phyloP scores from a whole-genome alignment of 2,888 invertebrate species.

The Pandemis heparana region DNA sequence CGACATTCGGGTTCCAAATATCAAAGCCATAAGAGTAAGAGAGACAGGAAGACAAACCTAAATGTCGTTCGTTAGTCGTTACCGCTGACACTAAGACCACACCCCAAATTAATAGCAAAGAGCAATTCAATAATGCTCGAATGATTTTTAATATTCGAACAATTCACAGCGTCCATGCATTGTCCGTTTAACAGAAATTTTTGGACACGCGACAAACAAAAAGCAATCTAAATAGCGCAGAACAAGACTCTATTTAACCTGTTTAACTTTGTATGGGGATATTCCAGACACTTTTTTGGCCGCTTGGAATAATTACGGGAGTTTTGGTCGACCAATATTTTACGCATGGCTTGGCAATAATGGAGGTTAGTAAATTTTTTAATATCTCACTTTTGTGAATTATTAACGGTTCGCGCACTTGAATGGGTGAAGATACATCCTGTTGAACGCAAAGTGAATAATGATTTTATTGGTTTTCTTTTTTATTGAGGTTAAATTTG shows the following conservation, averaged over 20 bases:
- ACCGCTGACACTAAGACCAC: slow-evolving; percentile 53
- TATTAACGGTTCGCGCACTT: slow-evolving; percentile 37
- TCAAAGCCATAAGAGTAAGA: too few species aligned
- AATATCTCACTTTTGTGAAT: slow-evolving; percentile 42
- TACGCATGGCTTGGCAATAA: slow-evolving; percentile 55
- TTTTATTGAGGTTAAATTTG: slow-evolving; percentile 5
- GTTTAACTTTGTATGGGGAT: slow-evolving; percentile 15
- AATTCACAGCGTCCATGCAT: slow-evolving; percentile 69
- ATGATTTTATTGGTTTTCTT: slow-evolving; percentile 8
- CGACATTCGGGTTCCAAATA: too few species aligned
- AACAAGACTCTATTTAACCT: slow-evolving; percentile 46
- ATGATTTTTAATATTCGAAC: slow-evolving; percentile 82
- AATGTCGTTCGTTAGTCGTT: too few species aligned
- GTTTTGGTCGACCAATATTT: slow-evolving; percentile 55
- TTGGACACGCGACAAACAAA: slow-evolving; percentile 51
- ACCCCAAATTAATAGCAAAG: slow-evolving; percentile 71
- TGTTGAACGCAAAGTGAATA: not conserved
- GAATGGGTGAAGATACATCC: slow-evolving; percentile 3
- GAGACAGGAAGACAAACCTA: too few species aligned
- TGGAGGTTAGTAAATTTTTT: slow-evolving; percentile 52
- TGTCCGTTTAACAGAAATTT: slow-evolving; percentile 70
- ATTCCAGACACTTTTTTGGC: slow-evolving; percentile 46
- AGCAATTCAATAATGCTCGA: slow-evolving; percentile 80
- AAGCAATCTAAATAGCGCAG: slow-evolving; percentile 38
- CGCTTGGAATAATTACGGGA: slow-evolving; percentile 56